Conservation (phyloP, 2,113 vertebrate genomes). For the Lagopus leucura region DNA sequence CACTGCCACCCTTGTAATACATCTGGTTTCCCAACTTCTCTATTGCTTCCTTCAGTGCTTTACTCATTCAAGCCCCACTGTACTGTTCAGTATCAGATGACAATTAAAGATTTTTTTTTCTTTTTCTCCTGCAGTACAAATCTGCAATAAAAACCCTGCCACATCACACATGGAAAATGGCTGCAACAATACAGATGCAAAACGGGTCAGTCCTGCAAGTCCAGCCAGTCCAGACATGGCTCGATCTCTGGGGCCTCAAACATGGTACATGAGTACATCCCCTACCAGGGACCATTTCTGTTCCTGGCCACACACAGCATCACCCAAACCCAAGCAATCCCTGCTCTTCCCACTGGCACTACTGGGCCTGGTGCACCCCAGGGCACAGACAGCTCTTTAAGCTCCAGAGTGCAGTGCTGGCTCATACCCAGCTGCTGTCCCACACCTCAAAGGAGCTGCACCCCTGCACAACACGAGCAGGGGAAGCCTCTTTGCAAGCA, state of each 20-base stretch:
- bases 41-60: not conserved
- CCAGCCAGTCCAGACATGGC: rapidly evolving
- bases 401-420: too few relatives aligned
- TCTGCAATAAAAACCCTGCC: rapidly evolving
- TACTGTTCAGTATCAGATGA: rapidly evolving
- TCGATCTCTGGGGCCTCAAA: too few relatives aligned
- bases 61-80: not conserved
- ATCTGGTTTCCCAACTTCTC: too few relatives aligned
- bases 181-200: not conserved
- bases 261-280: rapidly evolving
- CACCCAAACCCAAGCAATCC: too few relatives aligned
- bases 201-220: rapidly evolving
- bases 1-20: too few relatives aligned
- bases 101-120: not conserved
- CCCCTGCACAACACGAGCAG: not conserved
- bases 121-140: not conserved
- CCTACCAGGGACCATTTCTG: not conserved
- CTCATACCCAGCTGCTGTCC: too few relatives aligned
- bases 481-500: not conserved
- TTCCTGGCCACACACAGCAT: too few relatives aligned
- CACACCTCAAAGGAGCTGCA: not conserved
- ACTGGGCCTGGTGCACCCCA: too few relatives aligned
- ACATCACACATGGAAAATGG: rapidly evolving
- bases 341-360: too few relatives aligned
- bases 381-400: too few relatives aligned